phyloP scores from a whole-genome alignment of 2,888 invertebrate genomes.

The Drosophila pseudotakahashii region DNA sequence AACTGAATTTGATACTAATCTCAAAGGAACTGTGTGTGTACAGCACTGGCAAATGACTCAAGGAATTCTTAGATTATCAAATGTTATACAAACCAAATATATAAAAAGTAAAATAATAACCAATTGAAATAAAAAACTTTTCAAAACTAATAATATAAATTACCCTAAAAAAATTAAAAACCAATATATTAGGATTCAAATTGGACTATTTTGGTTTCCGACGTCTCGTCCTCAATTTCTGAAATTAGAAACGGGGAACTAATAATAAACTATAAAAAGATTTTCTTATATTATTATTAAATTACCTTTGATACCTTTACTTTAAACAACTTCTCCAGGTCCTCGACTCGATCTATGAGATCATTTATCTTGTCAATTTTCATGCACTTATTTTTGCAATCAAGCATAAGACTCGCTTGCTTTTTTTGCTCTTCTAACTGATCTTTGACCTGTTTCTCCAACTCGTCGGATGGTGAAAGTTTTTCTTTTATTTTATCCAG shows the following conservation, averaged over 20 bases:
- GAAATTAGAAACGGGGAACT: not conserved
- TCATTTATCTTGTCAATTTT: constrained; percentile 33
- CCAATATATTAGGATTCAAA: no score
- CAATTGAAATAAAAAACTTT: not conserved
- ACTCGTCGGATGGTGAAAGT: not conserved
- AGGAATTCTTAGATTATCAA: no score
- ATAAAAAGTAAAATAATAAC: not conserved
- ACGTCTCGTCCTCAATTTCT: not conserved
- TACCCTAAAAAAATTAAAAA: no score
- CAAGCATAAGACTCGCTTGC: not conserved
- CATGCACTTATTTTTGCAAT: constrained; percentile 26
- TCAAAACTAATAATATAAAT: no score
- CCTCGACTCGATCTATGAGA: constrained; percentile 17
- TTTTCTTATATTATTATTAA: no score
- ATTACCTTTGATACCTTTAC: no score
- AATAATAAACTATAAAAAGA: not conserved
- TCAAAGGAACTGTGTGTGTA: not conserved
- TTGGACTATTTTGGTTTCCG: not conserved
- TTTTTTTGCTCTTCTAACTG: not conserved
- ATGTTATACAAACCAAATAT: not conserved
- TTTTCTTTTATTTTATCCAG: not conserved
- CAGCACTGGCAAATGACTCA: not conserved
- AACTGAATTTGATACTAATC: not conserved
- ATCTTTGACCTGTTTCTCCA: constrained; percentile 16
- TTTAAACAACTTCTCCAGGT: not conserved